These are phyloP conservation scores for Rhynchotus rufescens DNA, from an alignment of 2,797 vertebrate genomes.

Conservation along the genomic window DNA sequence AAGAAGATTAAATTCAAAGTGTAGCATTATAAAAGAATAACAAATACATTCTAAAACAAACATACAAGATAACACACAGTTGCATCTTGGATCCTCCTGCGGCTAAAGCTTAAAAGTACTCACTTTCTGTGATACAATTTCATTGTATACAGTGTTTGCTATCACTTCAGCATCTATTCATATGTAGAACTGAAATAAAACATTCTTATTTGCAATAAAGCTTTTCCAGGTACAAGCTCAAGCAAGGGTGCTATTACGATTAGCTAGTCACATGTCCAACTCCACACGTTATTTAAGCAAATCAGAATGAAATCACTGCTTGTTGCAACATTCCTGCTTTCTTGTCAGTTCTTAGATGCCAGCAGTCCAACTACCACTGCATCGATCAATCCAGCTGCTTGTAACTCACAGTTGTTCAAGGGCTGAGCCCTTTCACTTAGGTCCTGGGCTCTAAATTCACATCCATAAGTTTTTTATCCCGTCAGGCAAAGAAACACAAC, in stretches of 20 bases:
- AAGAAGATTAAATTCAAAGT: constrained; percentile 77
- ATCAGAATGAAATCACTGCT: not conserved
- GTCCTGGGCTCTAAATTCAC: not conserved
- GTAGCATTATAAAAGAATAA: constrained; percentile 74
- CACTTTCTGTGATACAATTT: not conserved
- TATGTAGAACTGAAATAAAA: not conserved
- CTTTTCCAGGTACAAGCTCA: not conserved
- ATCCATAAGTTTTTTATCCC: not conserved
- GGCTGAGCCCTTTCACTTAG: not conserved
- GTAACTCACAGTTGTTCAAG: not conserved
- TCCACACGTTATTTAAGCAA: not conserved
- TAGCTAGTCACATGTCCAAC: not conserved
- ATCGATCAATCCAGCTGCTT: not conserved
- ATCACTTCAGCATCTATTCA: not conserved
- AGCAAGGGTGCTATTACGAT: not conserved
- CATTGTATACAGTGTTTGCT: not conserved
- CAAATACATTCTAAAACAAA: constrained; percentile 52
- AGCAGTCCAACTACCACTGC: not conserved
- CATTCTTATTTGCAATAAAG: not conserved
- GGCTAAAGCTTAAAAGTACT: not conserved
- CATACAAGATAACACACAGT: not conserved
- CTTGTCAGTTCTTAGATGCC: constrained; percentile 1
- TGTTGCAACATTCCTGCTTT: not conserved
- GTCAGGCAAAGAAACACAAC: not conserved
- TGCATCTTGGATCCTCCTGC: constrained; percentile 24